These are phyloP conservation scores for Polypterus senegalus DNA, from an alignment of 2,113 vertebrate species.

Conservation along the genomic window DNA sequence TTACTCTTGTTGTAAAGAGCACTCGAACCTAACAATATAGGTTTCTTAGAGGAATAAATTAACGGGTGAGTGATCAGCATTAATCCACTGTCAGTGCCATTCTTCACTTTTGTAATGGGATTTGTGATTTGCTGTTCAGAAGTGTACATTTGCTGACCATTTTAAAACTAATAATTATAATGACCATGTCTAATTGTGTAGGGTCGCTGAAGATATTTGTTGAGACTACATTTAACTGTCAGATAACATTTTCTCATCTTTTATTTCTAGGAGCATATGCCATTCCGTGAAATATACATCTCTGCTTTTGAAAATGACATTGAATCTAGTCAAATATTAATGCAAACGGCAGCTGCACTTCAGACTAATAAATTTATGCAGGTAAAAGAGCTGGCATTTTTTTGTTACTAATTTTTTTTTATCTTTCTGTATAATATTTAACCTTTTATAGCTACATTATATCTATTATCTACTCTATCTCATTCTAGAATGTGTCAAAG, in stretches of 20 bases:
- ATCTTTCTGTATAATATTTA: slow-evolving; percentile 11
- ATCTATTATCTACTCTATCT: not conserved
- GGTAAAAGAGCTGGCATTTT: slow-evolving; percentile 46
- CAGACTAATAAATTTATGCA: slow-evolving; percentile 90
- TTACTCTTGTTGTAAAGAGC: too few species aligned
- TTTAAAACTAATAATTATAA: too few species aligned
- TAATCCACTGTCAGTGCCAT: too few species aligned
- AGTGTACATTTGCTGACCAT: too few species aligned
- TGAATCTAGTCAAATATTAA: slow-evolving; percentile 73
- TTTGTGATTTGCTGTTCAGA: too few species aligned
- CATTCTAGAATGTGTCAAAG: not conserved
- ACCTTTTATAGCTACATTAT: slow-evolving; percentile 16
- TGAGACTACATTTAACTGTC: too few species aligned
- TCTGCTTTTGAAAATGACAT: slow-evolving; percentile 79
- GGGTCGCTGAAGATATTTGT: too few species aligned
- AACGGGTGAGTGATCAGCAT: too few species aligned
- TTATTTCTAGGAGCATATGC: slow-evolving; percentile 78
- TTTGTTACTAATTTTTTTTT: not conserved
- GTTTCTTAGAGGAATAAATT: too few species aligned
- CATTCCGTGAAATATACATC: slow-evolving; percentile 76
- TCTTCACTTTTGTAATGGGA: too few species aligned
- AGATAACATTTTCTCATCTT: slow-evolving; percentile 10
- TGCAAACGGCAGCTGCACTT: slow-evolving; percentile 73
- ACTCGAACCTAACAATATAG: too few species aligned
- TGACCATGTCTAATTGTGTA: too few species aligned